phyloP scores from a whole-genome alignment of 2,113 vertebrate species.

The Taurulus bubalis region DNA sequence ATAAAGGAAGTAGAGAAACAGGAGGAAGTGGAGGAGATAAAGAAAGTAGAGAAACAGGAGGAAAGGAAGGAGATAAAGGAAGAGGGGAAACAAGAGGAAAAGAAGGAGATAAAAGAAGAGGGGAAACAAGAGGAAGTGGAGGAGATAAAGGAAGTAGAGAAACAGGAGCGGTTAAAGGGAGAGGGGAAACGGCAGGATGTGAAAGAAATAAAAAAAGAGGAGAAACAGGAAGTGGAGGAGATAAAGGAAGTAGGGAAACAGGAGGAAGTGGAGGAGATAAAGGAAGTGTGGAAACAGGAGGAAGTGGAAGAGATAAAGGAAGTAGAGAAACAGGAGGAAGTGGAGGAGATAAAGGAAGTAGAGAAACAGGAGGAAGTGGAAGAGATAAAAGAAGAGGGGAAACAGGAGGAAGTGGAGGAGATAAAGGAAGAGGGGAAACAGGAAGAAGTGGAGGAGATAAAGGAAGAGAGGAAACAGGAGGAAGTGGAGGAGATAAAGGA shows the following conservation, averaged over 20 bases:
- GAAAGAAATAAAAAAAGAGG: neutral
- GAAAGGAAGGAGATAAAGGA: neutral
- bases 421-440: neutral
- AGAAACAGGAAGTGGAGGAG: neutral
- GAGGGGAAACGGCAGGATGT: neutral
- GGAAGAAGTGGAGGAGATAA: neutral
- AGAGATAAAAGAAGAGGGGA: too few relatives aligned
- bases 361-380: neutral
- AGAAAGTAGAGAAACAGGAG: neutral
- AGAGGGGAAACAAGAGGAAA: neutral
- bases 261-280: neutral
- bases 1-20: neutral
- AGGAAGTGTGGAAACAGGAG: neutral
- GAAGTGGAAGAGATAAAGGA: neutral
- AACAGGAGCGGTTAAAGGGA: neutral
- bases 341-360: neutral
- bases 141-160: neutral
- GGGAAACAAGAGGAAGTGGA: neutral
- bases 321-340: too few relatives aligned
- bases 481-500: neutral
- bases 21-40: neutral
- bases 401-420: neutral
- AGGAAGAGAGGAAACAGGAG: too few relatives aligned
- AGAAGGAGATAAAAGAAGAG: neutral
- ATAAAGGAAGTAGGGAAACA: neutral